phyloP scores from a whole-genome alignment of 2,797 vertebrate species.

The Cirrhinus molitorella region DNA sequence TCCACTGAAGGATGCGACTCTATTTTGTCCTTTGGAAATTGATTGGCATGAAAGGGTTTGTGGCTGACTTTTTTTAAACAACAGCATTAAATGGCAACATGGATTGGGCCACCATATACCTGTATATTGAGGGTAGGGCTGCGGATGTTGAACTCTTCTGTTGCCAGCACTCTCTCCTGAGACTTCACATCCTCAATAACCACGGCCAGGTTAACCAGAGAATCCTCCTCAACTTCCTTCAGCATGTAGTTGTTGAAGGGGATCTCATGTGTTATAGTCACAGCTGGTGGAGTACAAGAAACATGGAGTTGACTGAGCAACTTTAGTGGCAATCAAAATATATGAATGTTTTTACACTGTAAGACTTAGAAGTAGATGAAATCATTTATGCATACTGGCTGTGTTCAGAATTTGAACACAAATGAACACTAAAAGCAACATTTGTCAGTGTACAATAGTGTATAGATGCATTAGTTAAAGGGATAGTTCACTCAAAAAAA shows the following conservation, averaged over 20 bases:
- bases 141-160: slow-evolving; percentile 78
- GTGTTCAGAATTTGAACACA: neutral
- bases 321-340: neutral
- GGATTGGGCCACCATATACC: slow-evolving; percentile 62
- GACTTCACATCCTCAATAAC: slow-evolving; percentile 75
- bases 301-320: neutral
- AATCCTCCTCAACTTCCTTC: slow-evolving; percentile 63
- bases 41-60: neutral
- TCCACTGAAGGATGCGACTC: neutral
- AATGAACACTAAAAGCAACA: too few species aligned
- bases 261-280: slow-evolving; percentile 71
- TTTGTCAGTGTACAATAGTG: too few species aligned
- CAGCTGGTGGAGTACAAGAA: slow-evolving; percentile 64
- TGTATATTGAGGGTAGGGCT: slow-evolving; percentile 71
- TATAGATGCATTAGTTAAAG: too few species aligned
- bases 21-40: neutral
- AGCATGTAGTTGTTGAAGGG: slow-evolving; percentile 65
- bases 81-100: neutral
- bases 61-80: neutral
- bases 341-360: neutral
- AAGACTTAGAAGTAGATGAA: neutral
- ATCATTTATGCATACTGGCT: neutral
- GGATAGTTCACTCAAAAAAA: too few species aligned
- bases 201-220: slow-evolving; percentile 79
- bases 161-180: slow-evolving; percentile 68